Percentiles rank a stretch among this genome's conserved stretches.
Conservation (phyloP, 2,797 vertebrate genomes). For the Podarcis siculus region DNA sequence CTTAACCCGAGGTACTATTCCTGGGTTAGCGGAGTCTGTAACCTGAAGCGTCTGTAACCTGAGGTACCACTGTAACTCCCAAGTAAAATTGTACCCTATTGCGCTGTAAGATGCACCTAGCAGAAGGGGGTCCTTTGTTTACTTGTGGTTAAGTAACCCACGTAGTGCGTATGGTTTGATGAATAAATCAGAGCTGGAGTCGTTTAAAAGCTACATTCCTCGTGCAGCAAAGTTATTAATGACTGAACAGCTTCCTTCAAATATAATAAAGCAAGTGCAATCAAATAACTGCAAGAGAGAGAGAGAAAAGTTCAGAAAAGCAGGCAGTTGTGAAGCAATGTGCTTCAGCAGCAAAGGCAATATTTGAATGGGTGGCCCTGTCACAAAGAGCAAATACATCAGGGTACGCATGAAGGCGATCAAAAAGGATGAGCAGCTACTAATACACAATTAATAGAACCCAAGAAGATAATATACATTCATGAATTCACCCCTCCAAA, state of each 20-base stretch:
- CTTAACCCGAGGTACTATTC: too few relatives aligned
- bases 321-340: slow-evolving; percentile 13
- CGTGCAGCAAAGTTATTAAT: slow-evolving; percentile 20
- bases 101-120: neutral
- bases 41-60: too few relatives aligned
- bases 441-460: neutral
- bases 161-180: slow-evolving; percentile 10
- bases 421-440: neutral
- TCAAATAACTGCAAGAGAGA: neutral
- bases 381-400: neutral
- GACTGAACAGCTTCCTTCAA: slow-evolving; percentile 29
- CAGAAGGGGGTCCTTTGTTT: slow-evolving; percentile 34
- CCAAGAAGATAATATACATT: slow-evolving; percentile 21
- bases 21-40: too few relatives aligned
- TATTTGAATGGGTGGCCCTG: neutral
- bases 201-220: slow-evolving; percentile 46
- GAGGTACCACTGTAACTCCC: too few relatives aligned
- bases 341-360: neutral
- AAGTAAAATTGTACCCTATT: neutral
- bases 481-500: neutral
- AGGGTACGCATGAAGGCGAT: neutral
- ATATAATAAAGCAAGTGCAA: slow-evolving; percentile 49
- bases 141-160: neutral
- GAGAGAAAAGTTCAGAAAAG: neutral
- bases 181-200: slow-evolving; percentile 42